Conservation (phyloP, 2,888 invertebrate genomes). For the Cataglyphis albicans region DNA sequence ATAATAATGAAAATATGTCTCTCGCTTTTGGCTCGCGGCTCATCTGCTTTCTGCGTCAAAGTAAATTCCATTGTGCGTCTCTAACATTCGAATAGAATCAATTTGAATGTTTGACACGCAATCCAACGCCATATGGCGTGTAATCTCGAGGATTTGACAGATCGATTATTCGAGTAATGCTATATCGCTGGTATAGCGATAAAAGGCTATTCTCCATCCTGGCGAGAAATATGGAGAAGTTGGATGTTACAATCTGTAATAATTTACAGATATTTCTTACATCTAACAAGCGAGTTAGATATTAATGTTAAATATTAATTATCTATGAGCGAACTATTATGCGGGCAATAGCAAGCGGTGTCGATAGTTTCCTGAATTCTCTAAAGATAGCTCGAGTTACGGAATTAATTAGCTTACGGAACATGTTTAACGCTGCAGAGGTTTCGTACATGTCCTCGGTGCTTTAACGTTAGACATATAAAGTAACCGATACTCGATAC, state of each 20-base stretch:
- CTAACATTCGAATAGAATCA: slow-evolving; percentile 11
- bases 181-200: not conserved
- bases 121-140: slow-evolving; percentile 45
- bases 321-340: not conserved
- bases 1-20: not conserved
- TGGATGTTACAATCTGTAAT: not conserved
- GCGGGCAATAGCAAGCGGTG: slow-evolving; percentile 7
- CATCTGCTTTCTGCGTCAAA: not conserved
- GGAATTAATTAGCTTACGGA: slow-evolving; percentile 44
- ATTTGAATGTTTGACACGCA: slow-evolving; percentile 20
- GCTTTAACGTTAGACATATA: not conserved
- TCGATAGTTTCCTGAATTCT: slow-evolving; percentile 36
- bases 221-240: slow-evolving; percentile 5
- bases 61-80: not conserved
- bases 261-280: not conserved
- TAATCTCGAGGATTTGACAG: slow-evolving; percentile 39
- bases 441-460: not conserved
- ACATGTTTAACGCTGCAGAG: slow-evolving; percentile 16
- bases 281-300: not conserved
- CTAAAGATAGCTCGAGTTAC: slow-evolving; percentile 2
- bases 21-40: not conserved
- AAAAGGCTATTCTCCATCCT: not conserved
- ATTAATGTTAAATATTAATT: not conserved
- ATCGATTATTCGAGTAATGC: slow-evolving; percentile 42
- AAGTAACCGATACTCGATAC: slow-evolving; percentile 6